Conservation (phyloP, 2,113 vertebrate species). For the Harpagus bidentatus region DNA sequence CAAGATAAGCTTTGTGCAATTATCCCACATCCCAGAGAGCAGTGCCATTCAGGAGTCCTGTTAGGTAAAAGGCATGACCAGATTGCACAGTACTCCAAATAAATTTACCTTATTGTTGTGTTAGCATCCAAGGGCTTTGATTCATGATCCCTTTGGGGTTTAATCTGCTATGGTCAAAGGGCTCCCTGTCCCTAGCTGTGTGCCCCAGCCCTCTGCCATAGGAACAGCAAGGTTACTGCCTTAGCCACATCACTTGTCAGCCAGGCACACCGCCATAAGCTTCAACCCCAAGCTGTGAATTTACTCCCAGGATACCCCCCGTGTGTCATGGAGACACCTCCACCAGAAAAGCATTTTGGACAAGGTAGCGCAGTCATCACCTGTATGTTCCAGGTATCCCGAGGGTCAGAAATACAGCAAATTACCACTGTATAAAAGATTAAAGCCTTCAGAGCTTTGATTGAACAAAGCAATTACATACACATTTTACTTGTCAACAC, state of each 20-base stretch:
- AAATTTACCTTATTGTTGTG: background rate
- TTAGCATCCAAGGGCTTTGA: background rate
- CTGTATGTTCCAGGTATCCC: background rate
- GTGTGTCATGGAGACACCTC: background rate
- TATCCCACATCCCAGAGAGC: background rate
- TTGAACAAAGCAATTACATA: background rate
- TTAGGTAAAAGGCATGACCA: background rate
- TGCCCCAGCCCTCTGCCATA: background rate
- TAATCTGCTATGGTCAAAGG: background rate
- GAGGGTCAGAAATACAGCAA: background rate
- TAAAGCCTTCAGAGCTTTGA: background rate
- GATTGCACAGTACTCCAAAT: background rate
- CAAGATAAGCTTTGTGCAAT: rapidly evolving
- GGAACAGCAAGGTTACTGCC: background rate
- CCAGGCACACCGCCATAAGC: background rate
- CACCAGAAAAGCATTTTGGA: background rate
- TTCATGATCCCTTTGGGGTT: background rate
- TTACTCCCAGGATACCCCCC: background rate
- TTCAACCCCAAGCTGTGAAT: background rate
- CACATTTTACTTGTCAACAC: background rate
- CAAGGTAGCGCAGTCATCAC: background rate
- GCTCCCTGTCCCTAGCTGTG: background rate
- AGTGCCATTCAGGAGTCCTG: background rate
- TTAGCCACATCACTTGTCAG: background rate
- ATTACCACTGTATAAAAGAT: background rate